phyloP scores from a whole-genome alignment of 2,888 invertebrate genomes.

The Acholoe squamosa region DNA sequence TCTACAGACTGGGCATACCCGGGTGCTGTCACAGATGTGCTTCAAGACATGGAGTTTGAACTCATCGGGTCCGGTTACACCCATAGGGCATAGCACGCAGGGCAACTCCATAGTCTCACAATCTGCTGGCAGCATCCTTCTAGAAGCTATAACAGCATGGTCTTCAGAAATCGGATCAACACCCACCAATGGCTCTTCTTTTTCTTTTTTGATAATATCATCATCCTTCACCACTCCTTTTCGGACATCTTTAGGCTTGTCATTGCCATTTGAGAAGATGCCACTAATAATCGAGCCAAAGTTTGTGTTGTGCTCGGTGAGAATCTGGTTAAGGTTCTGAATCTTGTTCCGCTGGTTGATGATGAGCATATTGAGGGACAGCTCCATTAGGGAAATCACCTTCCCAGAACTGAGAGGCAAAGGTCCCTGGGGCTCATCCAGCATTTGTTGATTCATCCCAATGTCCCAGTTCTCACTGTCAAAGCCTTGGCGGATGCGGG shows the following conservation, averaged over 20 bases:
- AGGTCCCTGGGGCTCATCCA: constrained; percentile 43
- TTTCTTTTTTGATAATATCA: neutral
- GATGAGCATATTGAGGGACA: constrained; percentile 36
- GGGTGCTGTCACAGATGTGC: constrained; percentile 51
- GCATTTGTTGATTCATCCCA: neutral
- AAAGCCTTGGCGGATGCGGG: neutral
- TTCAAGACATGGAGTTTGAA: constrained; percentile 52
- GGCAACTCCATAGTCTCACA: constrained; percentile 40
- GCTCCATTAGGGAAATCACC: constrained; percentile 34
- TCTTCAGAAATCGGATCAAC: neutral
- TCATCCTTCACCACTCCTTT: neutral
- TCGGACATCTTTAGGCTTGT: neutral
- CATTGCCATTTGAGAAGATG: neutral
- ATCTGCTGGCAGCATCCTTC: constrained; percentile 26
- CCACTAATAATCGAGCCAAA: constrained; percentile 16
- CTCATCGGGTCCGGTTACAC: constrained; percentile 22
- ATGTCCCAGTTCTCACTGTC: constrained; percentile 57
- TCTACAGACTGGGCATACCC: constrained; percentile 41
- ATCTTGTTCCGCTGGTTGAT: constrained; percentile 31
- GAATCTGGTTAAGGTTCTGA: constrained; percentile 26
- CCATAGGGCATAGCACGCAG: constrained; percentile 33
- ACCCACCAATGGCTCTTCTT: neutral
- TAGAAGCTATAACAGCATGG: neutral
- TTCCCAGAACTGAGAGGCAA: constrained; percentile 45
- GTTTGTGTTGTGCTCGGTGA: constrained; percentile 31